Base-by-base conservation (phyloP, 2,113 vertebrate genomes). In the Platysternon megacephalum region DNA sequence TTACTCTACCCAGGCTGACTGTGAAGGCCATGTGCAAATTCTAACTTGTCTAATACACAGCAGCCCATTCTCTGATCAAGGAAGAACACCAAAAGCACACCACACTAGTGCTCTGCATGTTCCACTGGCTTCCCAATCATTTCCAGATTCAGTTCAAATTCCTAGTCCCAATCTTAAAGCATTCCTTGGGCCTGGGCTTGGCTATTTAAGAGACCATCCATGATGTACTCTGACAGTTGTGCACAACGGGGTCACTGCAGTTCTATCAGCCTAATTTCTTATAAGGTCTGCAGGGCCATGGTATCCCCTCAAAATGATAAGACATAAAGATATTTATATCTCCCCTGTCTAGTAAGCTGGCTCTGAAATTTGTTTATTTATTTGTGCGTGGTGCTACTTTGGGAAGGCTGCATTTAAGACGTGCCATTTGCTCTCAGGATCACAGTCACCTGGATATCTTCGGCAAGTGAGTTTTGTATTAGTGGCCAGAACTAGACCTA, bases 11-110 rank as follows among this genome's bases (percentile, higher is more conserved):
- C 10, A 19, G 68, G 17, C 39, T 74, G 5, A 0, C 3, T 0
- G 79, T 0, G 0, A 79, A 52, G 16, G 79, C 81, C 0, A 7
- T 4, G 84, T 1, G 6, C 44, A 79, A 49, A 91, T 52, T 84
- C 74, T 74, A 4, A 1, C 81, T 53, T 52, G 56, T 32, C 79
- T 82, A 9, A 14, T 61, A 6, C 0, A 1, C 88, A 78, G 82
- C 80, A 81, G 74, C 56, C 44, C 56, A 72, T 74, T 68, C 68
- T 88, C 90, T 83, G 7, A 42, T 42, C 68, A 78, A 58, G 86
- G n/a, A 58, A 10, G 49, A 88, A 51, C 0, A 74, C 68, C 1
- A 84, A 44, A 89, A 48, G 76, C 93, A 84, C 0, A 0, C 32
- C 35, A 82, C 44, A 90, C 22, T 79, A 0, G 19, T 11, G 82